Evolutionary conservation across 2,113 vertebrate genomes (phyloP), one percentile per base, ranked within the genome.

Genomic region (Gorsachius goisagi): DNA sequence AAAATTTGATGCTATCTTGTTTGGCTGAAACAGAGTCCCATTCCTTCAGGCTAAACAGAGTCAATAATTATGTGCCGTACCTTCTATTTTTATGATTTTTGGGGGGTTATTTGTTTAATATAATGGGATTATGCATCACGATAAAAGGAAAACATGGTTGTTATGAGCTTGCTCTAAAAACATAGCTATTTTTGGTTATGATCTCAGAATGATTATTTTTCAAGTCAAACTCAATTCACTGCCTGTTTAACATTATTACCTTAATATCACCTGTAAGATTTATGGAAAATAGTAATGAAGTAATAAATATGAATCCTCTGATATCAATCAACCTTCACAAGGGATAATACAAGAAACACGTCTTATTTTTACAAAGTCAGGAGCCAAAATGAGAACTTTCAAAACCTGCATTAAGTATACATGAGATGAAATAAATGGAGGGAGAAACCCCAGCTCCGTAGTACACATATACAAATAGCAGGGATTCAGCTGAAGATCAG

Each of bases 1-100:
- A 93, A 95, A 81, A 90, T 59, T 37, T 72, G 89, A 85, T 97
- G 84, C 32, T 95, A 87, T 97, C 88, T 90, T 82, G 59, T 81
- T 94, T 82, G 81, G 68, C 86, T 68, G 49, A 94, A 91, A 56
- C 9, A 26, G 22, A 76, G 10, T 79, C 74, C 64, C 93, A 44
- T 52, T 83, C 53, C 88, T 94, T 55, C 59, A 59, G 74, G 93
- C 74, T 79, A 92, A 74, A 76, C 1, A 0, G 9, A 94, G 71
- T 92, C 68, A 95, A 91, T 87, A 88, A 97, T 94, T 96, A 74
- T 88, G 44, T 28, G 69, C 94, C 47, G 55, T 89, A 88, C 64
- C 44, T 77, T 92, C 90, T 75, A 63, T 92, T 92, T 90, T 88
- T 73, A 49, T 37, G 9, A 41, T 5, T 53, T 64, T 52, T 55